Base-by-base conservation (phyloP, 2,113 vertebrate species). In the Apeltes quadracus region DNA sequence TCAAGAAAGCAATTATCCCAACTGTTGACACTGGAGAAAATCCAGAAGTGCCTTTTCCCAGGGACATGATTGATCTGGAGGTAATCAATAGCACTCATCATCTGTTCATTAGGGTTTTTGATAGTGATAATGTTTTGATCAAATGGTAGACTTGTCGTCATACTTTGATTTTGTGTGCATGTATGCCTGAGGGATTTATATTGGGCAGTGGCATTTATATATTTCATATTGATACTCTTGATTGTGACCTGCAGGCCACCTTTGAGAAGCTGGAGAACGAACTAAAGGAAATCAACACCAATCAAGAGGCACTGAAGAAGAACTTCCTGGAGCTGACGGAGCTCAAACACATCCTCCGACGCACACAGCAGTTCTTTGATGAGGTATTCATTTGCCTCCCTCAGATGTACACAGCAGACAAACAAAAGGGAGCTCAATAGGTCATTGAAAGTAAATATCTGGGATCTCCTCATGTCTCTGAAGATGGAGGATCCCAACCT, bases 401-500 rank as follows among this genome's bases (percentile, higher is more conserved):
- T 46, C 48, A 71, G 27, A 75, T 4, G 27, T 9, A 48, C 3
- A 29, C 55, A 57, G 20, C 18, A 22, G 9, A 46, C 20, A 25
- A 23, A 27, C 38, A 61, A 14, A 7, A 1, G 22, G 3, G 16
- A 14, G 16, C 14, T 53, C 68, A 61, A 53, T 3, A 51, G 9
- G 39, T 55, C 3, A 38, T 18, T 11, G 6, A 56, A 32, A 57
- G 32, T 2, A 23, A 3, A 16, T 43, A 65, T 68, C 72, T n/a
- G 3, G 20, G 8, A 11, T 29, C 14, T 27, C 62, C 55, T 87
- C 91, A 93, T 75, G 5, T 75, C 90, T 94, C 92, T 93, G 94
- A 94, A 99, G 98, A 99, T 99, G 98, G 97, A 98, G 92, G 98
- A 99, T 94, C 98, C 98, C 78, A 97, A 98, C 87, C 92, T 99